Base-by-base conservation (phyloP, 2,888 invertebrate species). In the Scaptomyza flava region DNA sequence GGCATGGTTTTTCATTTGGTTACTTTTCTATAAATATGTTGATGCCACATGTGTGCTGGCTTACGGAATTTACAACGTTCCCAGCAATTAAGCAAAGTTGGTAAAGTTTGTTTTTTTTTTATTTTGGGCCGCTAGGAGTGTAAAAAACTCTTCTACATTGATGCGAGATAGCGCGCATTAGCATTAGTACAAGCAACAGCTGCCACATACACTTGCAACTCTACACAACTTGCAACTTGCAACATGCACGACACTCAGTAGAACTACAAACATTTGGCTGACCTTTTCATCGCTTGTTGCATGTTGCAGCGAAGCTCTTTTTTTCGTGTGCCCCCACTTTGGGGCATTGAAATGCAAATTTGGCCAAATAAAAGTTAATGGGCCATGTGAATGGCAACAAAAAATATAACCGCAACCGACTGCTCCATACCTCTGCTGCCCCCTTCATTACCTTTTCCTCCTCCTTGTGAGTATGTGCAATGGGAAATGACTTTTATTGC, bases 351-450 rank as follows among this genome's bases (percentile, higher is more conserved):
- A 84, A 84, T 84, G 84, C 88, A 84, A 84, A 84, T 84, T 85
- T 85, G 87, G 86, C 72, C 69, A 85, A 87, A 85, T 85, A 87
- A 84, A 87, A 85, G 87, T 84, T 87, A 87, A 87, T 87, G 87
- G 84, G 87, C 74, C 87, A 84, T 79, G 84, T 85, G 86, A 87
- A 87, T 85, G 86, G 87, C 86, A 87, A 66, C 68, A 69, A 73
- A 43, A 50, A 52, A 47, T 12, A 46, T 64, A 75, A 68, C 77
- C 72, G 43, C 72, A 77, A 62, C 45, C 12, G 14, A 38, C 59
- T 52, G 4, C 41, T 42, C 38, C 23, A 20, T 2, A 0, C 30
- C 45, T 9, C 43, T 9, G 8, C 9, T 31, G 4, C 6, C 42
- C 17, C 9, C 36, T 23, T 0, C 31, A 2, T 34, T 20, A 23